A percentile compares a stretch with the other conserved stretches of the same genome.
These are phyloP conservation scores for Salticus scenicus DNA, from an alignment of 2,888 invertebrate species.

Conservation along the genomic window DNA sequence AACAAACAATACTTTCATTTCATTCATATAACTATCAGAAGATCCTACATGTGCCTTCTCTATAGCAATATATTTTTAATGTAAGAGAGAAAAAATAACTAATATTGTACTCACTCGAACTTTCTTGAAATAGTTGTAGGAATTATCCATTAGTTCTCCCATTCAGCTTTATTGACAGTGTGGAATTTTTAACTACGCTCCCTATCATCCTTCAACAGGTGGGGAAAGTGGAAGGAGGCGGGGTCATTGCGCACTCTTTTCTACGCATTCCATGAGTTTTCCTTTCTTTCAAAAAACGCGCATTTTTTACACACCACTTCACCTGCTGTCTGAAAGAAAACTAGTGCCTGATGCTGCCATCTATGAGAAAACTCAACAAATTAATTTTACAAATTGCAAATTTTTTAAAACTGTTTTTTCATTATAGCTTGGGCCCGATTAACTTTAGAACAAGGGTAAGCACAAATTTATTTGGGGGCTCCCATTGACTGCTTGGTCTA, in stretches of 20 bases:
- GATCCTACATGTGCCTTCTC: background rate
- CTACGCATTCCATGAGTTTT: slow-evolving; percentile 19
- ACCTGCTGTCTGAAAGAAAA: too few relatives aligned
- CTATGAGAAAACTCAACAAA: too few relatives aligned
- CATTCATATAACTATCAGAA: too few relatives aligned
- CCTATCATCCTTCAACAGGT: slow-evolving; percentile 38
- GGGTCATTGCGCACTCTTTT: slow-evolving; percentile 17
- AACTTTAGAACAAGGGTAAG: too few relatives aligned
- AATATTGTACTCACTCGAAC: slow-evolving; percentile 47
- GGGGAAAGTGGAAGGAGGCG: slow-evolving; percentile 26
- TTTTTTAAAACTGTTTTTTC: too few relatives aligned
- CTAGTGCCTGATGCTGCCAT: too few relatives aligned
- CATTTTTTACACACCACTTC: background rate
- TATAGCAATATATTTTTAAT: background rate
- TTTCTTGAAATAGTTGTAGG: slow-evolving; percentile 56
- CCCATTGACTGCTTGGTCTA: too few relatives aligned
- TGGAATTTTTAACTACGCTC: slow-evolving; percentile 28
- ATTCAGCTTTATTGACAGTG: slow-evolving; percentile 35
- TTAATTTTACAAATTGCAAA: too few relatives aligned
- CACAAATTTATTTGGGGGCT: too few relatives aligned
- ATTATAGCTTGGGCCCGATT: too few relatives aligned
- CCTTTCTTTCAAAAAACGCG: slow-evolving; percentile 35
- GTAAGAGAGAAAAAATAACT: background rate
- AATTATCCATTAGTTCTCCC: slow-evolving; percentile 44
- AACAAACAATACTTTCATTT: too few relatives aligned